Percentiles rank a stretch among this genome's conserved stretches.
Evolutionary conservation across 2,888 invertebrate genomes (phyloP).

Genomic region (Embidobia sp.): DNA sequence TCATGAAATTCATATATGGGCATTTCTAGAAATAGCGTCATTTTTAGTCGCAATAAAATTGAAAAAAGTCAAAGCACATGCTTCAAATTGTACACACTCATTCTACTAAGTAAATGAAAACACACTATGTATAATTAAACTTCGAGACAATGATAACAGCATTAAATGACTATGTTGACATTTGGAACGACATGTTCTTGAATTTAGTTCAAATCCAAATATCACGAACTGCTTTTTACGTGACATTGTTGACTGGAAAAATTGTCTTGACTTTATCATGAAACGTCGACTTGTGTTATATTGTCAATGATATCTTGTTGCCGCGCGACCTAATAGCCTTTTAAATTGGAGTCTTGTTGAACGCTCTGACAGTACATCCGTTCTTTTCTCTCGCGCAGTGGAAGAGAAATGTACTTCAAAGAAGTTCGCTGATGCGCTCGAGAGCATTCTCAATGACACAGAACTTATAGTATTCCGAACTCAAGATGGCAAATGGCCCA

Average conservation of each 20-base stretch:
- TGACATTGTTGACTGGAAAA: slow-evolving; percentile 37
- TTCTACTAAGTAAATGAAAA: too few relatives aligned
- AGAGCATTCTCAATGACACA: slow-evolving; percentile 28
- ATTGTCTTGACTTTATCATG: slow-evolving; percentile 48
- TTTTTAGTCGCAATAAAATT: too few relatives aligned
- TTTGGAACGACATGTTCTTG: slow-evolving; percentile 18
- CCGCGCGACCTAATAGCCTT: slow-evolving; percentile 59
- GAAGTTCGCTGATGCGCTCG: slow-evolving; percentile 23
- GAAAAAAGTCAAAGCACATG: too few relatives aligned
- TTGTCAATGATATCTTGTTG: slow-evolving; percentile 58
- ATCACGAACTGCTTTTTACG: slow-evolving; percentile 12
- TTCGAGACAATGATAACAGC: neutral
- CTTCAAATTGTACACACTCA: too few relatives aligned
- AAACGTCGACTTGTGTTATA: slow-evolving; percentile 56
- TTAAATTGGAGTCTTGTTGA: slow-evolving; percentile 53
- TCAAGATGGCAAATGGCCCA: slow-evolving; percentile 8
- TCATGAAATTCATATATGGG: too few relatives aligned
- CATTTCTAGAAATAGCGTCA: too few relatives aligned
- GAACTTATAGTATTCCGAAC: slow-evolving; percentile 23
- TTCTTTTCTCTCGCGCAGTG: slow-evolving; percentile 36
- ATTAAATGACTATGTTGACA: slow-evolving; percentile 16
- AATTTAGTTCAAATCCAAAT: slow-evolving; percentile 26
- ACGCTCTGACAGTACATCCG: slow-evolving; percentile 45
- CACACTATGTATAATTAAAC: slow-evolving; percentile 5
- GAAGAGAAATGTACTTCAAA: slow-evolving; percentile 37